Percentiles rank a stretch among this genome's conserved stretches.
phyloP scores from a whole-genome alignment of 2,797 vertebrate species.

The Karalla daura region DNA sequence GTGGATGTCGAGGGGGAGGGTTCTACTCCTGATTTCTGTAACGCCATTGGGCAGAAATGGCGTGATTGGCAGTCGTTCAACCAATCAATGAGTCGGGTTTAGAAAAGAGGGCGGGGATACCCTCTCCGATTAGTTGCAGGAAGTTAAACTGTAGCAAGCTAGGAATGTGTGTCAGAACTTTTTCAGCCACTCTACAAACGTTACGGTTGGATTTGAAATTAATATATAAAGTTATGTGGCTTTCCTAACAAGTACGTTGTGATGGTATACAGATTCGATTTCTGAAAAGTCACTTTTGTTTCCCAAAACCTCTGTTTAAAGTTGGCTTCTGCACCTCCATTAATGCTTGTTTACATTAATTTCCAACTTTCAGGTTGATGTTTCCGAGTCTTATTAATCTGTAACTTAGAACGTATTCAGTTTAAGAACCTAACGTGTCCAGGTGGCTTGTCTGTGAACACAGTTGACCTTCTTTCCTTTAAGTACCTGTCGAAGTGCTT shows the following conservation, averaged over 20 bases:
- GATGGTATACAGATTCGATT: not conserved
- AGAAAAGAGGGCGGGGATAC: slow-evolving; percentile 29
- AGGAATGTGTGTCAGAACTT: slow-evolving; percentile 44
- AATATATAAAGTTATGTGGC: not conserved
- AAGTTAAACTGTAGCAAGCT: slow-evolving; percentile 60
- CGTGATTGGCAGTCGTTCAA: slow-evolving; percentile 38
- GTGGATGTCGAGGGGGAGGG: slow-evolving; percentile 55
- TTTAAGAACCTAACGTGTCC: not conserved
- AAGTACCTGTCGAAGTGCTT: no score
- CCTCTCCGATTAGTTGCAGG: slow-evolving; percentile 44
- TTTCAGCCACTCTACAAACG: not conserved
- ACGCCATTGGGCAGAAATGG: slow-evolving; percentile 11
- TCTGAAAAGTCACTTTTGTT: not conserved
- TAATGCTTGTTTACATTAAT: not conserved
- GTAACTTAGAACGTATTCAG: slow-evolving; percentile 1
- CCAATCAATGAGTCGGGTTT: slow-evolving; percentile 39
- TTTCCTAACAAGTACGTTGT: not conserved
- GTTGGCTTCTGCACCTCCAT: not conserved
- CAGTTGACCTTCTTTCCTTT: not conserved
- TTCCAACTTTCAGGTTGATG: slow-evolving; percentile 5
- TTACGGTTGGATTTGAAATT: fast-evolving
- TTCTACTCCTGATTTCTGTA: not conserved
- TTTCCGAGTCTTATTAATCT: not conserved
- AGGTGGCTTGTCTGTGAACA: not conserved
- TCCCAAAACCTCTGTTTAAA: not conserved